A percentile compares a stretch with the other conserved stretches of the same genome.
Conservation (phyloP, 2,113 vertebrate species). For the Melospiza georgiana region DNA sequence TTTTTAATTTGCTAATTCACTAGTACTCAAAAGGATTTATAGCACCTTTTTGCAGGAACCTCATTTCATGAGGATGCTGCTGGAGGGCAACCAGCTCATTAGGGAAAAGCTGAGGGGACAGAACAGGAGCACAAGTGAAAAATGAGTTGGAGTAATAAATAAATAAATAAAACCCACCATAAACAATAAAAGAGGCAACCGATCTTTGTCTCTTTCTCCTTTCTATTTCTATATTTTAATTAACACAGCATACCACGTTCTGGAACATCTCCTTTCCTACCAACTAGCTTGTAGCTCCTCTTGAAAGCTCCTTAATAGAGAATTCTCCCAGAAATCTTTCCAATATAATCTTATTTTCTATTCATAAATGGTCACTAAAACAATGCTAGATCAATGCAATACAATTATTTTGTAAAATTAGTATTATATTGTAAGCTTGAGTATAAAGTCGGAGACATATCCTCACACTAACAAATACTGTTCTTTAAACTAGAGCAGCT, state of each 20-base stretch:
- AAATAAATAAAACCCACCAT: fast-evolving
- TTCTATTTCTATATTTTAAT: neutral
- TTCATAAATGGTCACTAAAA: neutral
- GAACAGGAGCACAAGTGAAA: neutral
- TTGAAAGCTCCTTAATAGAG: neutral
- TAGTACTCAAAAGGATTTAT: neutral
- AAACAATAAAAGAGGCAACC: neutral
- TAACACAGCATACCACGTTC: neutral
- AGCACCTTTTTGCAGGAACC: neutral
- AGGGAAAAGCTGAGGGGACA: neutral
- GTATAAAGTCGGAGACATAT: neutral
- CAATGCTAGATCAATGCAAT: neutral
- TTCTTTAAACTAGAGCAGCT: neutral
- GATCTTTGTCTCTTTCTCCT: neutral
- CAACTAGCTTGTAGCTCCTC: neutral
- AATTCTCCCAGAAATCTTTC: neutral
- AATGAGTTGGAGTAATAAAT: neutral
- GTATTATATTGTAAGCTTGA: neutral
- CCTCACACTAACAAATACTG: neutral
- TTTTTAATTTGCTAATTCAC: neutral
- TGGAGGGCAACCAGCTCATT: neutral
- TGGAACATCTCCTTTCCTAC: neutral
- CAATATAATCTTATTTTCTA: neutral
- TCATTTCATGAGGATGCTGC: neutral
- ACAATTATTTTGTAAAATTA: neutral